Conservation (phyloP, 2,797 vertebrate genomes). For the Silurus lanzhouensis region DNA sequence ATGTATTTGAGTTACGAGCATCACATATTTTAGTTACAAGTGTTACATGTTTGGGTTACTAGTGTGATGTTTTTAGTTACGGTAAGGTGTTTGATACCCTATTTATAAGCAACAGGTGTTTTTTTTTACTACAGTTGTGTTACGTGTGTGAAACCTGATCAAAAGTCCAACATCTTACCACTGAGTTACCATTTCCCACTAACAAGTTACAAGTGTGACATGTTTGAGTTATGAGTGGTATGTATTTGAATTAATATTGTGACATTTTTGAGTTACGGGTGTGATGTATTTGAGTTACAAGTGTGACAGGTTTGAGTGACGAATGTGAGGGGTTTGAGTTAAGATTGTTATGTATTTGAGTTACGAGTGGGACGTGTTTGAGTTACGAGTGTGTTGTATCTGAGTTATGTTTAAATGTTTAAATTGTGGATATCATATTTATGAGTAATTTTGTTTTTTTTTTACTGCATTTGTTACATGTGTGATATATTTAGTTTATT, state of each 20-base stretch:
- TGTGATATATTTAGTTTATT: not conserved
- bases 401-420: not conserved
- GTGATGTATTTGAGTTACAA: not conserved
- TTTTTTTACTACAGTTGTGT: too few relatives aligned
- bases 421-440: not conserved
- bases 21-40: too few relatives aligned
- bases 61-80: too few relatives aligned
- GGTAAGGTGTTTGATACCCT: too few relatives aligned
- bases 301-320: not conserved
- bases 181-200: too few relatives aligned
- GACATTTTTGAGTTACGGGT: not conserved
- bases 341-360: not conserved
- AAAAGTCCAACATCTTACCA: too few relatives aligned
- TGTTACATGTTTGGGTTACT: too few relatives aligned
- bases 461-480: not conserved
- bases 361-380: not conserved
- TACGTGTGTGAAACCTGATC: too few relatives aligned
- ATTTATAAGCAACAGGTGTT: too few relatives aligned
- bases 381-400: not conserved
- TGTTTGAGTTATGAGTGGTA: not conserved
- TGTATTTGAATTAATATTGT: not conserved
- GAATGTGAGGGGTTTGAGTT: not conserved
- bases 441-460: not conserved
- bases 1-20: too few relatives aligned
- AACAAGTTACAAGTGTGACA: too few relatives aligned